Conservation (phyloP, 2,797 vertebrate species). For the Coreius guichenoti region DNA sequence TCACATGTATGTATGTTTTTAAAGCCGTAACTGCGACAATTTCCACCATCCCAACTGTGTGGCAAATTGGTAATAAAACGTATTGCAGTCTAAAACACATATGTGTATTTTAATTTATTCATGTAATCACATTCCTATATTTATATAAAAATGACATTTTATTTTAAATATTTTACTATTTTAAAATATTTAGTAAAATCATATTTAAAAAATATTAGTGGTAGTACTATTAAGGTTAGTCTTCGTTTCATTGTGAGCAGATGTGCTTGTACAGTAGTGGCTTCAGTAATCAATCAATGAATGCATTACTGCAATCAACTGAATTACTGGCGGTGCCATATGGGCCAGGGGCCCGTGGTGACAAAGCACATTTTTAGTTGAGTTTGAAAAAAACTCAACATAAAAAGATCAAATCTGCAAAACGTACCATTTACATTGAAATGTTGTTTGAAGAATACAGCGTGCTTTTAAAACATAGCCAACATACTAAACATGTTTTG, state of each 20-base stretch:
- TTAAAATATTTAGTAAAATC: slow-evolving; percentile 1
- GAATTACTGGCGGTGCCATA: slow-evolving; percentile 33
- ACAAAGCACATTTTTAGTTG: slow-evolving; percentile 46
- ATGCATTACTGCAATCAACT: slow-evolving; percentile 47
- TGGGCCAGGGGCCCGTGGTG: slow-evolving; percentile 43
- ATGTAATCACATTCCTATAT: neutral
- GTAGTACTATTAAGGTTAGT: neutral
- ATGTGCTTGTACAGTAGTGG: slow-evolving; percentile 49
- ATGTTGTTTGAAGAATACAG: neutral
- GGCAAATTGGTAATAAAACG: neutral
- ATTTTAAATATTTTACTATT: neutral
- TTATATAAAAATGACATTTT: neutral
- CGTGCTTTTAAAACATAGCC: neutral
- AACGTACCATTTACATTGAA: neutral
- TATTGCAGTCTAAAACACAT: neutral
- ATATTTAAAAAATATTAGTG: neutral
- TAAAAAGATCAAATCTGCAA: neutral
- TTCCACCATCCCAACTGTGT: neutral
- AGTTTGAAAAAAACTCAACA: neutral
- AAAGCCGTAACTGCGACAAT: neutral
- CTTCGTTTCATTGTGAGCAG: neutral
- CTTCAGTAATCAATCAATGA: slow-evolving; percentile 40
- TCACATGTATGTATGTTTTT: neutral
- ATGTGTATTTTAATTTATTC: neutral
- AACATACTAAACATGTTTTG: neutral